Base-by-base conservation (phyloP, 2,888 invertebrate genomes). In the Mythimna lalbum region DNA sequence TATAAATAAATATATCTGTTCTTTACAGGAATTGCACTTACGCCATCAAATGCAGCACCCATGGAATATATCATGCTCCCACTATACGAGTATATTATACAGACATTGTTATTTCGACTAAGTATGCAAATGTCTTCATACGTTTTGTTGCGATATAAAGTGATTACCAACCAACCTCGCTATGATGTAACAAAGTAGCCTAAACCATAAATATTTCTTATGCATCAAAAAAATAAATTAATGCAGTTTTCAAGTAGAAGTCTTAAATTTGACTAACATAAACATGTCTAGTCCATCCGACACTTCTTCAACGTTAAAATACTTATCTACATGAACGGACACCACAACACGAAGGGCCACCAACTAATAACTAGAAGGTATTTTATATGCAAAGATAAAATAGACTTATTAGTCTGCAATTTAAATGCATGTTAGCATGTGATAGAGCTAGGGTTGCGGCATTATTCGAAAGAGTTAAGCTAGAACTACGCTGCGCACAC, bases 181-280 rank as follows among this genome's bases (percentile, higher is more conserved):
- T 47, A 47, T 27, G 2, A 21, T 3, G 6, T 23, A 36, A n/a
- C 9, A 52, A 17, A 12, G 21, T 47, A 61, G 9, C 14, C 19
- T 36, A 47, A 57, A 63, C 10, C 21, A 65, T 57, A 43, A 61
- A 53, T 59, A 55, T 47, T 23, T 47, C 27, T 12, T 64, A 47
- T 49, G 33, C 19, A 39, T n/a, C 31, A 53, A 76, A 73, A 75
- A 74, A 61, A 60, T 17, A 39, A 56, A 78, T 55, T 50, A 50
- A 76, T 76, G 68, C 69, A 66, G 43, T 69, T 69, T 77, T 52
- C 69, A 62, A 21, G 47, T 49, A 21, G 47, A 19, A 6, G 61
- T 59, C 53, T 72, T 60, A 77, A 72, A 77, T 72, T 81, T 73
- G 60, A 77, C 59, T 57, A 63, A 61, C 81, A 77, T 80, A 80